Conservation (phyloP, 1,140 invertebrate species). For the Aphaenogaster rudis region DNA sequence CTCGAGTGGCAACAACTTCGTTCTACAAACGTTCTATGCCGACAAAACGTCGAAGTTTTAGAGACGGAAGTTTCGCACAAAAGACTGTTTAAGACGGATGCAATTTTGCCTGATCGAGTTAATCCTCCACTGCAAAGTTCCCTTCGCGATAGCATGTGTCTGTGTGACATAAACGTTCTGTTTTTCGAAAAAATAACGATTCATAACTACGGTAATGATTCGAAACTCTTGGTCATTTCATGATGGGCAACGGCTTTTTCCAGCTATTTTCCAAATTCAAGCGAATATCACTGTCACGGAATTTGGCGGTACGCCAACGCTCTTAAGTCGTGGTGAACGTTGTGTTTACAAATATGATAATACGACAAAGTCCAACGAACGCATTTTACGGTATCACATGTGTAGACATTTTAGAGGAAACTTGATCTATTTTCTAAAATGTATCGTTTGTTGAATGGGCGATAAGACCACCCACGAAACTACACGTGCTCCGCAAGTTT, state of each 20-base stretch:
- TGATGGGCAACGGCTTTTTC: not conserved
- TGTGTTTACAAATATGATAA: conserved; percentile 37
- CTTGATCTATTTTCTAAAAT: conserved; percentile 55
- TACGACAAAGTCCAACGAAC: conserved; percentile 5
- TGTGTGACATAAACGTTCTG: not conserved
- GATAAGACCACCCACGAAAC: conserved; percentile 63
- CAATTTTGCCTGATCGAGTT: not conserved
- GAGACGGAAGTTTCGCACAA: conserved; percentile 30
- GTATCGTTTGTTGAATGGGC: conserved; percentile 36
- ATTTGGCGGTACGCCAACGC: conserved; percentile 21
- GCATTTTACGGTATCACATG: conserved; percentile 3
- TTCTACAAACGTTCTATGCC: conserved; percentile 53
- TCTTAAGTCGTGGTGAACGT: not conserved
- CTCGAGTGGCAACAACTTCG: conserved; percentile 71
- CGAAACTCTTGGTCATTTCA: not conserved
- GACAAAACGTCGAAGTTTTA: conserved; percentile 43
- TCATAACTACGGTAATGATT: not conserved
- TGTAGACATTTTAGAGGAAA: conserved; percentile 32
- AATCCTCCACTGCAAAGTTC: conserved; percentile 14
- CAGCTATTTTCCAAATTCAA: not conserved
- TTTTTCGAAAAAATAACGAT: not conserved
- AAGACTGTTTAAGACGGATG: conserved; percentile 9
- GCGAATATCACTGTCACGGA: not conserved
- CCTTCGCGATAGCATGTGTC: not conserved
- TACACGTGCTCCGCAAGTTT: conserved; percentile 74